Base-by-base conservation (phyloP, 2,888 invertebrate genomes). In the Abrostola triplasia region DNA sequence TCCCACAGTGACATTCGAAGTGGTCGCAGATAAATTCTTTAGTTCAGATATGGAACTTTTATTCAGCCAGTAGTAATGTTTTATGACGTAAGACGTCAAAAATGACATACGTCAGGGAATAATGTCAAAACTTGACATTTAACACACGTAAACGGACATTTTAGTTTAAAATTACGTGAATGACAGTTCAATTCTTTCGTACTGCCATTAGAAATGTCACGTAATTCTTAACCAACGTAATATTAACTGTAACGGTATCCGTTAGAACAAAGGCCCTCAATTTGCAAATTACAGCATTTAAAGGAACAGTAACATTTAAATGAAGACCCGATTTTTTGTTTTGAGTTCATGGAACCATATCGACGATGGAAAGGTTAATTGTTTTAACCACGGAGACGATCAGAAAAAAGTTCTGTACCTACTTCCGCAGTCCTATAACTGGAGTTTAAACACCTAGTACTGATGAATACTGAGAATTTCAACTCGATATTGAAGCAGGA, bases 271-370 rank as follows among this genome's bases (percentile, higher is more conserved):
- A 71, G 71, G 37, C 50, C 44, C 58, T 50, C 66, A 65, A 71
- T 73, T 76, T 67, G 69, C 64, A 67, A 70, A 73, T 78, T 71
- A 70, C 70, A 66, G 50, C 55, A 70, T 71, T 76, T 70, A 69
- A 54, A 64, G 64, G 62, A 72, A 70, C 59, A 51, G 60, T 64
- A 58, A 59, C 63, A 68, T 61, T 61, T 51, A 67, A 57, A 74
- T 67, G 66, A 58, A 65, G 49, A n/a, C 44, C 48, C 10, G 44
- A 52, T 64, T 70, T 69, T 76, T 76, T 66, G 55, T 66, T 58
- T 55, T 11, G 59, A 41, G 68, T 73, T 73, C 76, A 78, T 68
- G 61, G 73, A 76, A 76, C 69, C 73, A 76, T 70, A 78, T 78
- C 70, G 66, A 55, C 53, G 58, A 67, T 64, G 64, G 67, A 65